Base-by-base conservation (phyloP, 2,797 vertebrate species). In the Chanos chanos region DNA sequence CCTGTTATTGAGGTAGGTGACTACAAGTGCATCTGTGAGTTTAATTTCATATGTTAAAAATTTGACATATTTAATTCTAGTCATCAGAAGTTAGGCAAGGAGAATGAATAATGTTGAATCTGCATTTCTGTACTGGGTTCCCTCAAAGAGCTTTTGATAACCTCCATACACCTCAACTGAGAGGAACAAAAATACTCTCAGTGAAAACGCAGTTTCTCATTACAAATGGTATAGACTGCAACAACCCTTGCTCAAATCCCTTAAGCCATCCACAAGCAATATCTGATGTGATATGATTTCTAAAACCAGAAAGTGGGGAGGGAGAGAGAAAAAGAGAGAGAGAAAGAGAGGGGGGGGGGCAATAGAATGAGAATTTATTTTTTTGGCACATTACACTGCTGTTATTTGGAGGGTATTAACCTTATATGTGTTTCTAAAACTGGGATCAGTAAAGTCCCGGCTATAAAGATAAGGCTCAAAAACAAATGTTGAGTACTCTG, bases 301-400 rank as follows among this genome's bases (percentile, higher is more conserved):
- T 53, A 24, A 25, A 43, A 31, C 24, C 5, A 7, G 9, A 16
- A 24, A 3, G 31, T 45, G 7, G 15, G 47, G 10, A 36, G 10
- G 45, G 4, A 16, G n/a, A 44, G 25, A 28, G 50, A 50, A 58
- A 59, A 58, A 34, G n/a, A n/a, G n/a, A n/a, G n/a, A n/a, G n/a
- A n/a, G n/a, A n/a, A n/a, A 24, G 3, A 31, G 45, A 7, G 15
- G 47, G 10, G 36, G 10, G 45, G 4, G 16, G n/a, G 44, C 25
- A 28, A 50, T 50, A 58, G 59, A 58, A 34, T 15, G 10, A 8
- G 28, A 37, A 51, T 39, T 21, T 33, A 33, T 64, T n/a, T n/a
- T n/a, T n/a, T 36, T 48, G 45, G 47, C 30, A 21, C 45, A 37
- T 39, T 45, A 37, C 4, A 10, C 15, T 15, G 9, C n/a, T 34